Conservation (phyloP, 2,797 vertebrate species). For the Eutrigla gurnardus region DNA sequence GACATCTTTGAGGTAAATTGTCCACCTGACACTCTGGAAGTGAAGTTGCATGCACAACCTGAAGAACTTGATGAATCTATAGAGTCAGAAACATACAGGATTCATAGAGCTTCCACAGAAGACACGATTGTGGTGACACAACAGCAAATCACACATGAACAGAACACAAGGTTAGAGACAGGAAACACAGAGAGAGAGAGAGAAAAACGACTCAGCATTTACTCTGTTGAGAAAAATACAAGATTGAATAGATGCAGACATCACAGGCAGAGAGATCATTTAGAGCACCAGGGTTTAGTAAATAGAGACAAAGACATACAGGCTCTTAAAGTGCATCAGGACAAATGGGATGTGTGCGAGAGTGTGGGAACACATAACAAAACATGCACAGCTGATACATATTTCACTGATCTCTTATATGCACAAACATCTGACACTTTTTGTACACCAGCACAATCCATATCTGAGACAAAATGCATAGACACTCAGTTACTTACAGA, state of each 20-base stretch:
- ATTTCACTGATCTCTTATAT: constrained; percentile 17
- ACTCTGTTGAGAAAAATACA: background rate
- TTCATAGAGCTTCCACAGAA: constrained; percentile 13
- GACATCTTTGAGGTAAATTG: constrained; percentile 45
- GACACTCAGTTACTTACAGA: constrained; percentile 15
- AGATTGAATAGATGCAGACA: constrained; percentile 19
- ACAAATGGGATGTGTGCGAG: background rate
- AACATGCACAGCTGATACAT: background rate
- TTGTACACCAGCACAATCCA: constrained; percentile 1
- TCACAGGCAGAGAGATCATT: background rate
- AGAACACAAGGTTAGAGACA: constrained; percentile 12
- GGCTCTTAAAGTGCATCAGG: background rate
- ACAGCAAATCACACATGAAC: constrained; percentile 8
- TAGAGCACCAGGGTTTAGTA: constrained; percentile 1
- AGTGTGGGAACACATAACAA: constrained; percentile 2
- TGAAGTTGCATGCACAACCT: constrained; percentile 13
- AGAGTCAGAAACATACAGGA: constrained; percentile 23
- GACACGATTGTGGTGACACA: constrained; percentile 8
- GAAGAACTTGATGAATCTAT: constrained; percentile 18
- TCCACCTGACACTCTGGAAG: constrained; percentile 19
- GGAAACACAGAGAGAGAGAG: constrained; percentile 4
- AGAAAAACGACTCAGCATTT: constrained; percentile 13
- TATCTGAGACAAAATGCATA: constrained; percentile 18
- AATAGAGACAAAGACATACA: constrained; percentile 5
- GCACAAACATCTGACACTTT: constrained; percentile 1